Base-by-base conservation (phyloP, 1,140 invertebrate genomes). In the Aradophagus sp. region DNA sequence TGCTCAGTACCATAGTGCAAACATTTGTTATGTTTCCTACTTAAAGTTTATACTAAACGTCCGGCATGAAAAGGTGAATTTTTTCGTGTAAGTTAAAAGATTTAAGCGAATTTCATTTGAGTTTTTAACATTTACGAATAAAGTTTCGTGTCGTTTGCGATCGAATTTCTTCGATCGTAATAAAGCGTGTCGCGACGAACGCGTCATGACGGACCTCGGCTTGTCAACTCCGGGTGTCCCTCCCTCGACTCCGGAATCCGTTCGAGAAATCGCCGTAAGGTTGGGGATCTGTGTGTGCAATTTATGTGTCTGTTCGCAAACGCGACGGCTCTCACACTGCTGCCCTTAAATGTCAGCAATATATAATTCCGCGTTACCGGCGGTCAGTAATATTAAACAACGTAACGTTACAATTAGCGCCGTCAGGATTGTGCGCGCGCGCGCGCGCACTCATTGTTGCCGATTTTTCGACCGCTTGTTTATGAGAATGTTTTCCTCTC, bases 301-400 rank as follows among this genome's bases (percentile, higher is more conserved):
- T 74, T 67, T 63, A 71, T 71, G 56, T 58, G 59, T 73, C 62
- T 58, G 65, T 55, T 61, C 62, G 52, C 47, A 63, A 63, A 62
- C 52, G 56, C 66, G 67, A 63, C 63, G 62, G 48, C 65, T 75
- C 73, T 74, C 72, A 67, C 73, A 65, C 63, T 68, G 36, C 41
- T 71, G 58, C 58, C 67, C 68, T 67, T 75, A 61, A 68, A 75
- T 63, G 62, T 68, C 63, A 68, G 63, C 41, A 45, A 68, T 68
- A 65, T 61, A 71, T 75, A 67, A 59, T 29, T 63, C 53, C 26
- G 45, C 38, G 14, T 52, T 55, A 52, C 70, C 52, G 39, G 52
- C 45, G 58, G 62, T 67, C 58, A 67, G 27, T 36, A 53, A 67
- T 66, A 73, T 67, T 58, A 63, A 67, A 59, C 63, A 67, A 67